Base-by-base conservation (phyloP, 2,888 invertebrate genomes). In the Peribatodes rhomboidaria region DNA sequence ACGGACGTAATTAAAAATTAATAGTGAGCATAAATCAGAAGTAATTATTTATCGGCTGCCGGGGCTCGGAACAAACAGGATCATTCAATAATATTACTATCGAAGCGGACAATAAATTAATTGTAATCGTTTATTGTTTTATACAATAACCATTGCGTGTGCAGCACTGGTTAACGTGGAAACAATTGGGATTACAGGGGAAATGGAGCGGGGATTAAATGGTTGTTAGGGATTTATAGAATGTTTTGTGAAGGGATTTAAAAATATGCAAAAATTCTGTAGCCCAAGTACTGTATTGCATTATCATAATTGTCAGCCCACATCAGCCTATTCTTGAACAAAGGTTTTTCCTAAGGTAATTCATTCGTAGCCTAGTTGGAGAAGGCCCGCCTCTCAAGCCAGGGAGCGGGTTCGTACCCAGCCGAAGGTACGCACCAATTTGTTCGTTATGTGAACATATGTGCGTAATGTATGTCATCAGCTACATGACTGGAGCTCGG, bases 11-110 rank as follows among this genome's bases (percentile, higher is more conserved):
- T 84, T 83, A 82, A 85, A 83, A 79, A 71, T 69, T 80, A 78
- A 83, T 81, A 72, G 77, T 73, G 73, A 72, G 64, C 68, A 84
- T 85, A 82, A 85, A 85, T 84, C 80, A 84, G 39, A 20, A 16
- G 75, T 76, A 67, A 67, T 77, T 73, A 76, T 74, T 74, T 74
- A 76, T 73, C 71, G 68, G 65, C 42, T 56, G 70, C 68, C 68
- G 56, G 63, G 56, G 61, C 64, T 70, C 66, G 62, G 61, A 71
- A 69, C 70, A 78, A 82, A 82, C 78, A 79, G 73, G 68, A 77
- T 75, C 74, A 78, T 78, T 79, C 74, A 76, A 73, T 79, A 76
- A 77, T 75, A 70, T 69, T 58, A 77, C 73, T 78, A 75, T 71
- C 66, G 61, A 35, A 20, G 53, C 22, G 22, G 44, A 52, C 58